Evolutionary conservation across 1,140 invertebrate genomes (phyloP).

Genomic region (Sminthurides bifidus): DNA sequence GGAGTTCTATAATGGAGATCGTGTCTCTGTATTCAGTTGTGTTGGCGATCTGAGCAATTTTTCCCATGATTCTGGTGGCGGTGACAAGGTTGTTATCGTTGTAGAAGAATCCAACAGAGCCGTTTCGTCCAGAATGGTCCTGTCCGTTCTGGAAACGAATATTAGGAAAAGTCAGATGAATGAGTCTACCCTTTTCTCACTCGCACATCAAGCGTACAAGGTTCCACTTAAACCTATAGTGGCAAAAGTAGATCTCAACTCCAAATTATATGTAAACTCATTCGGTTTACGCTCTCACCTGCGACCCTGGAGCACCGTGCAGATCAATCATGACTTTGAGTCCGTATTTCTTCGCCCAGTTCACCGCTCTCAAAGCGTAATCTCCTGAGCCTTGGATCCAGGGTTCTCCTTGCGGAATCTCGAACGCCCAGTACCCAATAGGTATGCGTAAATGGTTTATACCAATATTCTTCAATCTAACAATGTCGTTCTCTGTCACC

Average conservation of each 20-base stretch:
- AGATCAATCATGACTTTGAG: constrained; percentile 24
- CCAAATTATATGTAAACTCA: background rate
- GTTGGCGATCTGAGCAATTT: constrained; percentile 17
- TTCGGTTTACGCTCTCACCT: constrained; percentile 7
- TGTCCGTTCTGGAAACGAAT: constrained; percentile 17
- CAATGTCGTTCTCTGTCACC: constrained; percentile 20
- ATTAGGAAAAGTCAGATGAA: too few relatives aligned
- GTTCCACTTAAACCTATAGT: background rate
- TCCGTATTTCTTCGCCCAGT: constrained; percentile 21
- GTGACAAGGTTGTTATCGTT: constrained; percentile 18
- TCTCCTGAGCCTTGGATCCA: constrained; percentile 21
- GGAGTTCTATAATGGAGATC: constrained; percentile 5
- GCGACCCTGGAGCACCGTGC: constrained; percentile 24
- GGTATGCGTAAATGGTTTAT: too few relatives aligned
- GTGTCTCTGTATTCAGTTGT: constrained; percentile 4
- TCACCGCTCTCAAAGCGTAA: constrained; percentile 17
- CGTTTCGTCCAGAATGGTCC: constrained; percentile 20
- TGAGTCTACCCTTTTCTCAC: background rate
- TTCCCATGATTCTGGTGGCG: constrained; percentile 6
- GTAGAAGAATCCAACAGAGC: constrained; percentile 16
- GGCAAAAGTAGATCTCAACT: background rate
- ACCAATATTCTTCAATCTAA: constrained; percentile 11
- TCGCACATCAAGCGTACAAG: background rate
- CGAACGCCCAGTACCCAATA: constrained; percentile 29
- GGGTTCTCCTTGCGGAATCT: constrained; percentile 20